Percentiles rank a stretch among this genome's conserved stretches.
Evolutionary conservation across 2,797 vertebrate genomes (phyloP).

Genomic region (Lophotriccus pileatus): DNA sequence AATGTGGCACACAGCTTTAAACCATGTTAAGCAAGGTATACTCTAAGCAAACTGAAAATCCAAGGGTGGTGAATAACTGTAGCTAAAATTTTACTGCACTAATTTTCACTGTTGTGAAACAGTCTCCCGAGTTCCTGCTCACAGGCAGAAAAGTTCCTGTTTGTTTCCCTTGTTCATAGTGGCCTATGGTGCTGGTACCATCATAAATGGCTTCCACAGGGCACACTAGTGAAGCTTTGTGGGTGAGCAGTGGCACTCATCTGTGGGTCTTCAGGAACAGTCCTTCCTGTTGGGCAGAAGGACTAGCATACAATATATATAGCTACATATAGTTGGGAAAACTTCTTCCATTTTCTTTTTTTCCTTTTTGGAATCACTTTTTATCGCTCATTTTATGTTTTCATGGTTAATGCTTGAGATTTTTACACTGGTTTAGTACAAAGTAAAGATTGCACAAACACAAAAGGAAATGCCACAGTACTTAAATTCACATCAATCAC

Average conservation of each 20-base stretch:
- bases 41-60: neutral
- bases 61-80: neutral
- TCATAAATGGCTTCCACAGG: neutral
- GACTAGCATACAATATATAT: neutral
- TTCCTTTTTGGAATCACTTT: neutral
- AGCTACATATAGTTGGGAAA: rapidly evolving
- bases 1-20: neutral
- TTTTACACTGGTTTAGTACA: neutral
- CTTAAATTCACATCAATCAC: neutral
- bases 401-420: rapidly evolving
- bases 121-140: neutral
- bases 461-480: neutral
- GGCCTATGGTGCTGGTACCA: neutral
- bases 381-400: neutral
- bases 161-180: neutral
- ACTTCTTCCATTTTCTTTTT: neutral
- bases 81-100: neutral
- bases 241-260: neutral
- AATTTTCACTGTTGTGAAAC: neutral
- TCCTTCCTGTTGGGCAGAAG: neutral
- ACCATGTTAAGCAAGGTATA: neutral
- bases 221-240: neutral
- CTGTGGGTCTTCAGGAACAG: neutral
- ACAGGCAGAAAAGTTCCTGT: neutral
- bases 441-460: neutral